Evolutionary conservation across 1,140 invertebrate genomes (phyloP), one percentile per base, ranked within the genome.

Genomic region (Idris sp.): DNA sequence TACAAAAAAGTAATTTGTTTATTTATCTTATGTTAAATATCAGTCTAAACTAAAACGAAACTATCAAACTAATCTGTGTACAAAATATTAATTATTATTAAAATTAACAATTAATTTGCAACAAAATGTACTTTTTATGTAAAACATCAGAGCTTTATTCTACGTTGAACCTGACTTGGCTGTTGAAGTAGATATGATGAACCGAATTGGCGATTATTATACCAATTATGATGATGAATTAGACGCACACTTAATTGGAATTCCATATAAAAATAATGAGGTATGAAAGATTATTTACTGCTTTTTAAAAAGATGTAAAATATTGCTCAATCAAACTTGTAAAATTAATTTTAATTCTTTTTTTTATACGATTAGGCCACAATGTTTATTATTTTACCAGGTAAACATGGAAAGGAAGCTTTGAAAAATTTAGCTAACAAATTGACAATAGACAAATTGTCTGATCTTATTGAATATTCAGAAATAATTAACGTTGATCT

Each of bases 191-290:
- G 6, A 28, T 4, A 40, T 54, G 25, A 54, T 54, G 36, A 11
- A 2, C 0, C 0, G 13, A 8, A 2, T 0, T 4, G 38, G 38
- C 2, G 25, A n/a, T 1, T 56, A 10, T n/a, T 3, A 8, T 1
- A 2, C 4, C n/a, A 19, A 33, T 19, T 31, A 9, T 7, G 51
- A 56, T n/a, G 11, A 43, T 9, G 26, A 43, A 22, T 33, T 56
- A 28, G 19, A 10, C 13, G 36, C 43, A 7, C 13, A 10, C 6
- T 4, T 56, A 3, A 4, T 56, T 31, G 51, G 38, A 9, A 19
- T 56, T 5, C 51, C 51, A 6, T 56, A 43, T 8, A 30, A 31
- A 31, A 33, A 56, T 33, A 22, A 56, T 4, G 51, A 56, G 38
- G 51, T 56, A 43, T 43, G 15, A 9, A 54, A 18, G 33, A 22